phyloP scores from a whole-genome alignment of 2,113 vertebrate genomes.

The Callorhinus ursinus region DNA sequence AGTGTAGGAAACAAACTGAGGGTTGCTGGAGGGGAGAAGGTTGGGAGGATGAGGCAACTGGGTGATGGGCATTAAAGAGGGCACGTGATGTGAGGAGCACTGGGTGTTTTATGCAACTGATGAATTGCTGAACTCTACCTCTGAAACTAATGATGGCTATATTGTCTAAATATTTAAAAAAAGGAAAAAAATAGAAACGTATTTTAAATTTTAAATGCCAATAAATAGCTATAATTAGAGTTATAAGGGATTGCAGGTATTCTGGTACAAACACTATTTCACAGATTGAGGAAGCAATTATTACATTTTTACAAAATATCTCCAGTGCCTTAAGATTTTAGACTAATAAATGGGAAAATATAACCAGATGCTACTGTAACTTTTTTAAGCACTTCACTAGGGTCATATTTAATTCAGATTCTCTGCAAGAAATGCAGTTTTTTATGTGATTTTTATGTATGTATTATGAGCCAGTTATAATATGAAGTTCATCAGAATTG shows the following conservation, averaged over 20 bases:
- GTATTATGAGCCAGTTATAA: neutral
- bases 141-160: neutral
- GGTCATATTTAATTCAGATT: neutral
- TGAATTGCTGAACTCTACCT: neutral
- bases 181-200: neutral
- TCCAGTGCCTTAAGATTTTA: neutral
- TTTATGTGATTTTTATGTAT: neutral
- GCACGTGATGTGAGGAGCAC: neutral
- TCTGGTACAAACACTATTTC: neutral
- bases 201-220: neutral
- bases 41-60: neutral
- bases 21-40: neutral
- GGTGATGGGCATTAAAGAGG: neutral
- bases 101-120: neutral
- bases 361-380: neutral
- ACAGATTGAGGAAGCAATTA: neutral
- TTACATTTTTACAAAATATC: constrained; percentile 17
- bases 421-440: neutral
- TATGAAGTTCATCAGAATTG: neutral
- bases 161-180: neutral
- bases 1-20: neutral
- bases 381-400: neutral
- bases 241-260: neutral
- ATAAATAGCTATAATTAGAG: neutral
- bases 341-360: neutral